Evolutionary conservation across 2,888 invertebrate genomes (phyloP), one percentile per base, ranked within the genome.

Genomic region (Aphidoletes aphidimyza): DNA sequence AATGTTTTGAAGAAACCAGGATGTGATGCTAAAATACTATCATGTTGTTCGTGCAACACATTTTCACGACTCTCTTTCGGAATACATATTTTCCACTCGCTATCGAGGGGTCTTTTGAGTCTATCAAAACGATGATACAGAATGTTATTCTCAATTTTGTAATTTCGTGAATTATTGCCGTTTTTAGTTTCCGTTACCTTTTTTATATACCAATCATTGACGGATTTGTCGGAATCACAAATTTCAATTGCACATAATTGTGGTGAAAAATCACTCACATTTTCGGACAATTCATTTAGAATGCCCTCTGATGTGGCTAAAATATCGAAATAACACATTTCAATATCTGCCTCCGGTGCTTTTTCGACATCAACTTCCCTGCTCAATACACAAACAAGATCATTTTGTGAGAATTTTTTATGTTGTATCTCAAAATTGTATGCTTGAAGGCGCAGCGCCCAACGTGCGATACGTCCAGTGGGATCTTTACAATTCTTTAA

Each of bases 171-270:
- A 6, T 6, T 26, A 5, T 47, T 47, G 8, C 47, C 59, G 6
- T 26, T 8, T 59, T 9, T 2, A 1, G 17, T 17, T 59, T 59
- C 9, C 3, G 22, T 17, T 2, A 9, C 5, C 17, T 59, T 59
- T 59, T 59, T 26, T 14, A 26, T 59, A 17, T 59, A 37, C 69
- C 84, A 84, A 9, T 34, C 39, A 42, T 84, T 45, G 54, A 85
- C 85, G 8, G 78, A 42, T 86, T 45, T 26, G 86, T 87, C 87
- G 0, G 87, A 86, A 11, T 87, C 86, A n/a, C n/a, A n/a, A n/a
- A n/a, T n/a, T n/a, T n/a, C n/a, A n/a, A n/a, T n/a, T n/a, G n/a
- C n/a, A n/a, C n/a, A n/a, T n/a, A n/a, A n/a, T n/a, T n/a, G n/a
- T n/a, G n/a, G n/a, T n/a, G n/a, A n/a, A n/a, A n/a, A n/a, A n/a